phyloP scores from a whole-genome alignment of 1,140 invertebrate genomes.

The Brachionus paranguensis region DNA sequence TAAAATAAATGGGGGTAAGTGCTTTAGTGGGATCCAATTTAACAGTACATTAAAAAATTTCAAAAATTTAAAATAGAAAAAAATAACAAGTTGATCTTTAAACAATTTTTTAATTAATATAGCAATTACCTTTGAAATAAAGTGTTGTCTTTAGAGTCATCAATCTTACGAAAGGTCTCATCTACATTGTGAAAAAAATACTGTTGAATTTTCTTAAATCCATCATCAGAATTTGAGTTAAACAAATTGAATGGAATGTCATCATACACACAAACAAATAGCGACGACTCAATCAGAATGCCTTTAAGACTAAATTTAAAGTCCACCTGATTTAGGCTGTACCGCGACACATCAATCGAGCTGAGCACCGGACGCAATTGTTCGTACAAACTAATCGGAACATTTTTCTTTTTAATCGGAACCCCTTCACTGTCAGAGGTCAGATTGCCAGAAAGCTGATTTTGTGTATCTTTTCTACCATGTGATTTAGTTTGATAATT shows the following conservation, averaged over 20 bases:
- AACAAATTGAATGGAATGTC: conserved; percentile 33
- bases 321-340: neutral
- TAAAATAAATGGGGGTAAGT: too few species aligned
- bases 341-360: neutral
- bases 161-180: neutral
- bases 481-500: neutral
- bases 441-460: neutral
- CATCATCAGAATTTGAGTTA: neutral
- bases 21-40: too few species aligned
- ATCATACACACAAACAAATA: conserved; percentile 17
- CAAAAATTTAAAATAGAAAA: neutral
- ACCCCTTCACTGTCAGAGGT: neutral
- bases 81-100: neutral
- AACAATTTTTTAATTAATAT: neutral
- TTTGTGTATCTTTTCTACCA: neutral
- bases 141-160: neutral
- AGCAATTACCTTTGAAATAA: neutral
- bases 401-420: neutral
- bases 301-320: conserved; percentile 36
- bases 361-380: conserved; percentile 16
- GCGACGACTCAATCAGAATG: neutral
- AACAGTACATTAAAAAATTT: too few species aligned
- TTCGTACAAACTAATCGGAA: neutral
- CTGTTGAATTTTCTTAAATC: neutral
- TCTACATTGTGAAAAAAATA: conserved; percentile 12